Conservation (phyloP, 2,113 vertebrate species). For the Callipepla californica region DNA sequence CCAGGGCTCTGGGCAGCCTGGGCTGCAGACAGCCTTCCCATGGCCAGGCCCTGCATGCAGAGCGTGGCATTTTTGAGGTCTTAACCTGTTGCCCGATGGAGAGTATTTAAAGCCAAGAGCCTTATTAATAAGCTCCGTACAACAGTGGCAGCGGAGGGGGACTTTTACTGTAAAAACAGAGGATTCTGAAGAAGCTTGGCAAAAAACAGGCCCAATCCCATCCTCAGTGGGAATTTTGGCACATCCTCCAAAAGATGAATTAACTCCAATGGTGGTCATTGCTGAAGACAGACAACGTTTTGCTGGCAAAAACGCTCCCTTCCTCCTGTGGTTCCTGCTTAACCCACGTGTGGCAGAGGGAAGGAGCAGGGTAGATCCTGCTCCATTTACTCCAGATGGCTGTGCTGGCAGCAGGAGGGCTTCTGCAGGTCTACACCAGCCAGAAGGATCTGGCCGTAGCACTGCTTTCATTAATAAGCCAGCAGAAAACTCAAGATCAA, state of each 20-base stretch:
- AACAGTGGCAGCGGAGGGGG: accelerated
- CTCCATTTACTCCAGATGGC: neutral
- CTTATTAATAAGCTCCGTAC: neutral
- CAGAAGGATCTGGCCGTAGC: neutral
- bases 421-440: neutral
- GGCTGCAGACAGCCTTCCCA: neutral
- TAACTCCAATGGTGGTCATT: neutral
- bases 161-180: neutral
- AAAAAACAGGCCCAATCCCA: neutral
- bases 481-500: neutral
- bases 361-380: neutral
- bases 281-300: neutral
- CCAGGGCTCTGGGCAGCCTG: neutral
- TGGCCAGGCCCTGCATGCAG: neutral
- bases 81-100: neutral
- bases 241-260: neutral
- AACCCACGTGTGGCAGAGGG: neutral
- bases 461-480: neutral
- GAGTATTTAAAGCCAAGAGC: neutral
- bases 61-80: neutral
- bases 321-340: neutral
- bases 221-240: neutral
- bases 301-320: neutral
- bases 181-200: neutral
- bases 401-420: too few species aligned